Evolutionary conservation across 2,888 invertebrate genomes (phyloP), one percentile per base, ranked within the genome.

Genomic region (Lasioglossum vierecki): DNA sequence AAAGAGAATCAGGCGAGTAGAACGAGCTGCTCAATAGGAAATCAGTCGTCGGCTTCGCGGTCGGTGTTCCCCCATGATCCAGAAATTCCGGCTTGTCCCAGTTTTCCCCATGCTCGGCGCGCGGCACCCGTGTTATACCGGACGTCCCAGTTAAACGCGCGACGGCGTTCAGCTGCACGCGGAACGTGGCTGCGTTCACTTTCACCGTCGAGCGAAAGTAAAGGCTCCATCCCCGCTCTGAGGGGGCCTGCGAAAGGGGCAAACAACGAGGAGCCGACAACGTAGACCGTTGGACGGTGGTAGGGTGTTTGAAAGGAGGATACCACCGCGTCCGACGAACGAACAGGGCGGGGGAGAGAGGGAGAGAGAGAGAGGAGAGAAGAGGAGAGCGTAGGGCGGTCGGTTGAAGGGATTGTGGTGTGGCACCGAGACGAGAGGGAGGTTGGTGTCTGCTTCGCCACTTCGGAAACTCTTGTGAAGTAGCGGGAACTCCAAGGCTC

Each of bases 391-490:
- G 60, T 11, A 26, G 60, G n/a, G n/a, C 26, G 60, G 60, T 13
- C n/a, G 84, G 74, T 46, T 73, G 85, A 88, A 84, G 74, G 84
- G 81, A 83, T 76, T 74, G 83, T 80, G 81, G 89, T 84, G 82
- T 80, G 81, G 57, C 78, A 83, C 77, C 63, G 89, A 78, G 88
- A 83, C 77, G 76, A 82, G 78, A 79, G 84, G 74, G 81, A 83
- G 85, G 83, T 76, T 91, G 91, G 90, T 91, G 91, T 92, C 92
- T 91, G 91, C 91, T 92, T 93, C 91, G 91, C 90, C 92, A 93
- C 93, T 93, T 93, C 80, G 93, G 90, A 94, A 94, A 94, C 93
- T 93, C 93, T 92, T 90, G 91, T 91, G 91, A 94, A 94, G 94
- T 93, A 92, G 91, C 92, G 90, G 91, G 91, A 93, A 94, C 92